phyloP scores from a whole-genome alignment of 2,113 vertebrate species.

The Anarhynchus alexandrinus region DNA sequence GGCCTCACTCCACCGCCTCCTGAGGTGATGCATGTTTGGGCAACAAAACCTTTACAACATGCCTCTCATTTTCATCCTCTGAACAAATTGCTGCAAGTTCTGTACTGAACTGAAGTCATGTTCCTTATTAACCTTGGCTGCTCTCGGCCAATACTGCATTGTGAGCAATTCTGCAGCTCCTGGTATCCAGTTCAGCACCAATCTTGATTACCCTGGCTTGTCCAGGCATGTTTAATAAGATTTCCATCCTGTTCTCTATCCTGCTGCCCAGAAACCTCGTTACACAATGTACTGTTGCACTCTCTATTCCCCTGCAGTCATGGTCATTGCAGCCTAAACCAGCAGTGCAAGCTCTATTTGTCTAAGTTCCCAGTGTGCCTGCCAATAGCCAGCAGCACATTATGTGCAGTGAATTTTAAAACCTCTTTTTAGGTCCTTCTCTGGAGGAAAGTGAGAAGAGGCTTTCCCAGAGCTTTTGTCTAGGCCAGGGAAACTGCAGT shows the following conservation, averaged over 20 bases:
- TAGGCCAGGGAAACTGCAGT: not conserved
- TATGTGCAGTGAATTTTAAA: conserved; percentile 19
- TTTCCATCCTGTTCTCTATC: not conserved
- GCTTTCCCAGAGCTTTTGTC: not conserved
- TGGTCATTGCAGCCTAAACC: not conserved
- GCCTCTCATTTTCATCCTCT: not conserved
- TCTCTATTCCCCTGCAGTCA: not conserved
- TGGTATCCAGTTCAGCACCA: not conserved
- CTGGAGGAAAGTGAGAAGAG: not conserved
- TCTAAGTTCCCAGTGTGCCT: conserved; percentile 2
- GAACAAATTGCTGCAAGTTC: conserved; percentile 2
- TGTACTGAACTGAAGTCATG: not conserved
- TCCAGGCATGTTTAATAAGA: not conserved
- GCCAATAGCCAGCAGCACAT: conserved; percentile 31
- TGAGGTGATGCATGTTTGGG: not conserved
- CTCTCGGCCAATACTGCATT: not conserved
- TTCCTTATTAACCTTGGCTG: conserved; percentile 1
- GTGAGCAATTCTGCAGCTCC: not conserved
- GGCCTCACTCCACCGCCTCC: not conserved
- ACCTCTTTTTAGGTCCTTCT: not conserved
- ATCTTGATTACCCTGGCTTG: not conserved
- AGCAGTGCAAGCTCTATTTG: not conserved
- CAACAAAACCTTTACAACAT: not conserved
- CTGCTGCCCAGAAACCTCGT: not conserved
- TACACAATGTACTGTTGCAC: not conserved